A percentile compares a stretch with the other conserved stretches of the same genome.
Evolutionary conservation across 2,797 vertebrate genomes (phyloP).

Genomic region (Dallia pectoralis): DNA sequence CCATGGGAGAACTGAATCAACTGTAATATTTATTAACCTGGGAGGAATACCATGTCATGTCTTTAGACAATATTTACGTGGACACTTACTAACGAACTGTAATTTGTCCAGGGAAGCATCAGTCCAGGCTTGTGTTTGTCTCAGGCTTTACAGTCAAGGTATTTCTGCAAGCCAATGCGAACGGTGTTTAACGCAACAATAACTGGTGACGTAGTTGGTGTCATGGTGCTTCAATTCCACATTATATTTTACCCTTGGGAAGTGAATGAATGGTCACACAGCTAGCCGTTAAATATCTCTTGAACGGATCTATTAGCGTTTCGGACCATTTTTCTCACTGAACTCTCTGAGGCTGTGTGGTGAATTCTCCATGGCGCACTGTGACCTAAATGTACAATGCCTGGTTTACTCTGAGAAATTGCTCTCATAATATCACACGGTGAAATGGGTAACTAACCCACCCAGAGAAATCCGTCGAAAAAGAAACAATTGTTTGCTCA

Average conservation of each 20-base stretch:
- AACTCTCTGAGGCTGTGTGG: background rate
- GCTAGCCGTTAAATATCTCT: background rate
- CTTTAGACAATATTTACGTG: background rate
- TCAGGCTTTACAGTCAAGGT: background rate
- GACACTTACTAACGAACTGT: background rate
- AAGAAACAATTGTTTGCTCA: constrained; percentile 18
- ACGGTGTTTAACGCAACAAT: too few relatives aligned
- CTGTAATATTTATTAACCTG: background rate
- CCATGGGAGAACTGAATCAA: background rate
- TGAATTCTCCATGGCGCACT: background rate
- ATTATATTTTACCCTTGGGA: too few relatives aligned
- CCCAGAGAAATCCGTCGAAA: background rate
- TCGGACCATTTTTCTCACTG: background rate
- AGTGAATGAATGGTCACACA: too few relatives aligned
- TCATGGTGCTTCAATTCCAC: too few relatives aligned
- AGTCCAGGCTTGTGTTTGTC: background rate
- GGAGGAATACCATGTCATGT: background rate
- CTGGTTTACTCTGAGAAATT: constrained; percentile 10
- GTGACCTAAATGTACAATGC: background rate
- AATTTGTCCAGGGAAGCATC: background rate
- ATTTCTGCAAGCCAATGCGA: too few relatives aligned
- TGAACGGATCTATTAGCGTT: background rate
- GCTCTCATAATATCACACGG: constrained; percentile 22
- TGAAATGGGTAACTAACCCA: constrained; percentile 13
- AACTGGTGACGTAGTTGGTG: too few relatives aligned